These are phyloP conservation scores for Myocastor coypus DNA, from an alignment of 2,113 vertebrate genomes.

Conservation along the genomic window DNA sequence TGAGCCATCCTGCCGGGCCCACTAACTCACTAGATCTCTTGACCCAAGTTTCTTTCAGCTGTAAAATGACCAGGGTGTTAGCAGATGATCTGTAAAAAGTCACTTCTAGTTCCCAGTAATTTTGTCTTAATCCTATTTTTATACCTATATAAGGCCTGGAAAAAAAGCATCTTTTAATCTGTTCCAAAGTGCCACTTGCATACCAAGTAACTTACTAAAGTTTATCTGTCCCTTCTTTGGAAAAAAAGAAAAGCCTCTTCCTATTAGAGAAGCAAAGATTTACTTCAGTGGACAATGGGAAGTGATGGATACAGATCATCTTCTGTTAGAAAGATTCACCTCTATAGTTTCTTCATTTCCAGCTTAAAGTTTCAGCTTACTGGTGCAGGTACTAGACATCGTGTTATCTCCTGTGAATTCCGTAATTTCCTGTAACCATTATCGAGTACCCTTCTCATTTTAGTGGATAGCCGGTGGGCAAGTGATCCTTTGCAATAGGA, in stretches of 20 bases:
- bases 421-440: background rate
- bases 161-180: constrained; percentile 10
- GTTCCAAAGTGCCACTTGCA: background rate
- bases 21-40: background rate
- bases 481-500: background rate
- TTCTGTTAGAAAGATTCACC: background rate
- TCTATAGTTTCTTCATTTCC: background rate
- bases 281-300: background rate
- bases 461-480: background rate
- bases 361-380: background rate
- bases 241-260: background rate
- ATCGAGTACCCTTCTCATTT: background rate
- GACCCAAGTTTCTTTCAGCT: background rate
- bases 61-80: background rate
- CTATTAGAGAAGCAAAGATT: background rate
- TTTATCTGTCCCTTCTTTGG: background rate
- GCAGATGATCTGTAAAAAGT: background rate
- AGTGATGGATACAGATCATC: background rate
- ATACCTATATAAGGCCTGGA: background rate
- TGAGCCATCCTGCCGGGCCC: no score
- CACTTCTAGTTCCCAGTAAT: background rate
- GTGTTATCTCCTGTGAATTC: background rate
- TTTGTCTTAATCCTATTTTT: constrained; percentile 39
- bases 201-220: background rate
- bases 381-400: background rate